Base-by-base conservation (phyloP, 2,797 vertebrate species). In the Danio kyathit region DNA sequence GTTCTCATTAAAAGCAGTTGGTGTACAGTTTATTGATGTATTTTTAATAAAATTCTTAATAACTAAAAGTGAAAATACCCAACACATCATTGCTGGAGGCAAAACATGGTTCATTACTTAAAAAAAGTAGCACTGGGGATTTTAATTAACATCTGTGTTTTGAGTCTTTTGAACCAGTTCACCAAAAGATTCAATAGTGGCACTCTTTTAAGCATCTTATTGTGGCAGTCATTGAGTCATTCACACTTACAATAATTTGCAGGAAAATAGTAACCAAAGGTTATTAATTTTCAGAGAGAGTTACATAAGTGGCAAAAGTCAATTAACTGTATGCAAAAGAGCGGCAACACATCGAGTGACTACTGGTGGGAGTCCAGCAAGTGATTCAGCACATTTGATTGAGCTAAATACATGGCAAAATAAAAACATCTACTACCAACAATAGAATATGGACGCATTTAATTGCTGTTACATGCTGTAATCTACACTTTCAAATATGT, bases 91-190 rank as follows among this genome's bases (percentile, higher is more conserved):
- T 56, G 51, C 51, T 43, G 4, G 4, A 7, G 69, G 69, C 10
- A 67, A 48, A 40, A 17, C 17, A 49, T 12, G 1, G 1, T n/a
- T 13, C 10, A 46, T 12, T 76, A 54, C n/a, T 14, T 71, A 17
- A 70, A 70, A 70, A 70, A 70, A 10, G 9, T 70, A 41, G 38
- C 16, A 13, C 16, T 13, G 16, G 38, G 51, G n/a, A 17, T 71
- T 71, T 56, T 43, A 56, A 71, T 71, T 43, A 71, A 41, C 6
- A 1, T 41, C 21, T 11, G 5, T 51, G 14, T 38, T 17, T 70
- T 12, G 0, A 54, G 70, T 54, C 7, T 41, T 71, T 54, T 8
- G 1, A 19, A 40, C 40, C 14, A 40, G 29, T 61, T 16, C 7
- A 0, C 0, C 40, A 54, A 54, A 41, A 41, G 29, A 19, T 54